A percentile compares a stretch with the other conserved stretches of the same genome.
Evolutionary conservation across 2,797 vertebrate genomes (phyloP).

Genomic region (Oreochromis mossambicus): DNA sequence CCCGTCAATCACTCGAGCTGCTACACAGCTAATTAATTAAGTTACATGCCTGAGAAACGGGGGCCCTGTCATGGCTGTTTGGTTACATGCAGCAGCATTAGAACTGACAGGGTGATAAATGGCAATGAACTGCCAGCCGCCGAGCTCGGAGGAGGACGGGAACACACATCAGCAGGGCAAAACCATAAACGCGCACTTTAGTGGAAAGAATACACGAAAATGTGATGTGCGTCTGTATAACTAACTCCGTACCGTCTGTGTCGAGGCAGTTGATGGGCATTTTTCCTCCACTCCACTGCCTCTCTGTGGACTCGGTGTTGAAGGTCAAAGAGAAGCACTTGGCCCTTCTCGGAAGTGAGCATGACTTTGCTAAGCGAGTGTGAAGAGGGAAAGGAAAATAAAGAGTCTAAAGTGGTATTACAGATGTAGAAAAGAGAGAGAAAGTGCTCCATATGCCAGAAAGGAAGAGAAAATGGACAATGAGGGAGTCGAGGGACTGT

Average conservation of each 20-base stretch:
- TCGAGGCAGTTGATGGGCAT: constrained; percentile 30
- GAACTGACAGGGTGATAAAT: constrained; percentile 47
- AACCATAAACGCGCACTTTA: neutral
- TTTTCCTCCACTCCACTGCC: neutral
- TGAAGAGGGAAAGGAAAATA: neutral
- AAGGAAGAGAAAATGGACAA: neutral
- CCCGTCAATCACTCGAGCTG: constrained; percentile 51
- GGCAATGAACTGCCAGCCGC: constrained; percentile 13
- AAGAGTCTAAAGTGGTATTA: constrained; percentile 16
- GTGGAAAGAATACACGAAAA: neutral
- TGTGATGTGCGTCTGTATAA: neutral
- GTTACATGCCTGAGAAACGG: constrained; percentile 54
- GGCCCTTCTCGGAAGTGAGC: constrained; percentile 15
- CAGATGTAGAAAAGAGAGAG: neutral
- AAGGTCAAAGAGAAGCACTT: constrained; percentile 51
- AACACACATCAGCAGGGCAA: neutral
- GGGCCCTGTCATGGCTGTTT: constrained; percentile 42
- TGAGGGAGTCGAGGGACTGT: neutral
- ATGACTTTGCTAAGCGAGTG: constrained; percentile 9
- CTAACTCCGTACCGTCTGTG: neutral
- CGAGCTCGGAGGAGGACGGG: neutral
- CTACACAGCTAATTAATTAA: constrained; percentile 60
- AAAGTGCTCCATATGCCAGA: neutral
- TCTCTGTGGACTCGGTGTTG: constrained; percentile 22
- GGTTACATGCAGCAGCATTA: constrained; percentile 21